Percentiles rank a stretch among this genome's conserved stretches.
These are phyloP conservation scores for Aporophyla nigra DNA, from an alignment of 2,888 invertebrate species.

Conservation along the genomic window DNA sequence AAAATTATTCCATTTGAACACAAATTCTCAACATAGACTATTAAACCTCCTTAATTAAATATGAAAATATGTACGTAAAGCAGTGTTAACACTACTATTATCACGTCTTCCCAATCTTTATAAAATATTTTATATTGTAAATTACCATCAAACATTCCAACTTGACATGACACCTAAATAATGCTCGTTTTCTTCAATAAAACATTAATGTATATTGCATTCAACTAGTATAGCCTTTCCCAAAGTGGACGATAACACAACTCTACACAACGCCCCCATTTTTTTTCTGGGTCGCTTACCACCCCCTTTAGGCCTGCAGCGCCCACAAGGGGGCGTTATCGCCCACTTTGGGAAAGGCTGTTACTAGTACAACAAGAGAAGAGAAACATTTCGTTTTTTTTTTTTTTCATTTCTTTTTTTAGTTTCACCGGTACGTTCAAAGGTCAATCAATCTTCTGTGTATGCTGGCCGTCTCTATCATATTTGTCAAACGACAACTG, in stretches of 20 bases:
- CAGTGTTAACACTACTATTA: conserved; percentile 11
- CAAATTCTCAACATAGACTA: conserved; percentile 33
- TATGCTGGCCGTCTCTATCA: too few species aligned
- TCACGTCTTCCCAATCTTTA: conserved; percentile 28
- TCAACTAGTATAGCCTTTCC: too few species aligned
- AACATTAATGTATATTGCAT: background rate
- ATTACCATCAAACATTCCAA: background rate
- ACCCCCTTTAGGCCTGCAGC: too few species aligned
- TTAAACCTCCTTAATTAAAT: conserved; percentile 15
- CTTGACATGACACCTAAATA: too few species aligned
- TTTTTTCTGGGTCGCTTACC: too few species aligned
- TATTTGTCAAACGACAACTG: too few species aligned
- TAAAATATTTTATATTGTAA: background rate
- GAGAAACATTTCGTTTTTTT: background rate
- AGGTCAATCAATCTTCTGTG: background rate
- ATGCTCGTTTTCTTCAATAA: background rate
- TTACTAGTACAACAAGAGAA: background rate
- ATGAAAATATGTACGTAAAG: conserved; percentile 40
- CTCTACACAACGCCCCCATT: too few species aligned
- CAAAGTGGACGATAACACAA: too few species aligned
- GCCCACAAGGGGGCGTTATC: too few species aligned
- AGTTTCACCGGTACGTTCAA: background rate
- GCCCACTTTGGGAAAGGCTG: too few species aligned
- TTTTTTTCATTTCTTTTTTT: background rate
- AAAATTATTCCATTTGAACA: conserved; percentile 39